Conservation (phyloP, 2,113 vertebrate species). For the Macroglossus sobrinus region DNA sequence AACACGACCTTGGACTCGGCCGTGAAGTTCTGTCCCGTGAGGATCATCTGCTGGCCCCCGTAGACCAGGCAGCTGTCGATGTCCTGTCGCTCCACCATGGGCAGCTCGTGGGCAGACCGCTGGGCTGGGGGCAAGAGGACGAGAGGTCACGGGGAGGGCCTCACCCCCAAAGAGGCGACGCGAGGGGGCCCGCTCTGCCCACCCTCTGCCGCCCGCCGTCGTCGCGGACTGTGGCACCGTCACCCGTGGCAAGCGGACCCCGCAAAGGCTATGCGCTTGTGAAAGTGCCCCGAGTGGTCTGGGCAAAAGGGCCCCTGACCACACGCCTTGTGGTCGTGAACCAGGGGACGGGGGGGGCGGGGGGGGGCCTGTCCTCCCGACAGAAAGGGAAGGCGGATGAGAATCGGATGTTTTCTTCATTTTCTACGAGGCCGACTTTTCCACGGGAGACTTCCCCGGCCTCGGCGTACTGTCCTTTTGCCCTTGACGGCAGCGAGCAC, state of each 20-base stretch:
- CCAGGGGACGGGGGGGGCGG: not conserved
- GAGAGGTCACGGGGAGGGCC: not conserved
- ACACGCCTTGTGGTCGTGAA: not conserved
- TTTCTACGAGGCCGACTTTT: not conserved
- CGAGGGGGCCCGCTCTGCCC: not conserved
- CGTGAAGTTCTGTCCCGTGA: slow-evolving; percentile 97
- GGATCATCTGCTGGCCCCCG: slow-evolving; percentile 98
- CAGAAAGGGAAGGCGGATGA: not conserved
- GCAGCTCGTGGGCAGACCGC: slow-evolving; percentile 97
- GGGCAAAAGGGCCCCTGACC: no score
- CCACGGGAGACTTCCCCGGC: fast-evolving
- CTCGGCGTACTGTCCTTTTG: fast-evolving
- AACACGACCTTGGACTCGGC: slow-evolving; percentile 98
- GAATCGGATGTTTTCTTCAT: no score
- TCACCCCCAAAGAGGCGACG: fast-evolving
- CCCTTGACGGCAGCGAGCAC: not conserved
- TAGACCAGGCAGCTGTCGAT: slow-evolving; percentile 94
- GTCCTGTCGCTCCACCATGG: slow-evolving; percentile 97
- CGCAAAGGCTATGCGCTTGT: not conserved
- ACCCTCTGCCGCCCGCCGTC: not conserved
- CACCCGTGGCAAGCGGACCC: not conserved
- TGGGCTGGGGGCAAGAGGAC: slow-evolving; percentile 87
- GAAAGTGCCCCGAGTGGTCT: fast-evolving
- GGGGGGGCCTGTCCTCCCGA: not conserved
- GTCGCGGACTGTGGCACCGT: fast-evolving